These are phyloP conservation scores for Geophilus truncorum DNA, from an alignment of 2,888 invertebrate genomes.

Conservation along the genomic window DNA sequence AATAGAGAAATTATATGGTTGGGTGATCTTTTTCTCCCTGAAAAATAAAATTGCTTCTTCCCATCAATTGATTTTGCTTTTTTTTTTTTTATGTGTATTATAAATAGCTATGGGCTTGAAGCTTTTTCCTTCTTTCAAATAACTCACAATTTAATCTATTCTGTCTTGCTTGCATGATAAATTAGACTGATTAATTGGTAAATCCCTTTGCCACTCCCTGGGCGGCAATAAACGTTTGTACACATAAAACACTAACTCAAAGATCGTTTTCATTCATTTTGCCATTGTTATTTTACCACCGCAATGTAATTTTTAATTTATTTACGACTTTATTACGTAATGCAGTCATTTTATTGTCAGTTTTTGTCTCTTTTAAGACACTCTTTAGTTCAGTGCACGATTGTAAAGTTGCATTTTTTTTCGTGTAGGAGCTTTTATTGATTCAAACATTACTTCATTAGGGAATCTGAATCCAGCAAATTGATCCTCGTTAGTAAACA, in stretches of 20 bases:
- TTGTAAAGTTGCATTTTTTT: not conserved
- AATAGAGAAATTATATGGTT: not conserved
- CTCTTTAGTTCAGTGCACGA: not conserved
- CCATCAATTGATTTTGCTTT: not conserved
- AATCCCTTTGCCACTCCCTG: not conserved
- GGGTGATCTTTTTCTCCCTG: not conserved
- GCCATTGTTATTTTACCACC: not conserved
- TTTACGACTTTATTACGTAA: not conserved
- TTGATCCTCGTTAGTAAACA: not conserved
- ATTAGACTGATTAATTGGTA: slow-evolving; percentile 3
- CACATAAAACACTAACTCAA: not conserved
- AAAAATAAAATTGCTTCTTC: not conserved
- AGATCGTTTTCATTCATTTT: not conserved
- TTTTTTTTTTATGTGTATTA: not conserved
- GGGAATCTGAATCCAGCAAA: not conserved
- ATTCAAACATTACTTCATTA: slow-evolving; percentile 5
- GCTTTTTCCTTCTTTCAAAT: not conserved
- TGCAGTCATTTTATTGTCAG: not conserved
- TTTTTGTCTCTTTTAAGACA: not conserved
- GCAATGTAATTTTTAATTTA: not conserved
- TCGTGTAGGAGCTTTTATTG: not conserved
- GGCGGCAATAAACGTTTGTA: not conserved
- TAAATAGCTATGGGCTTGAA: not conserved
- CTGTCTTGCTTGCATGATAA: slow-evolving; percentile 11
- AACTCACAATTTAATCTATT: not conserved